Percentiles rank a stretch among this genome's conserved stretches.
Conservation (phyloP, 2,113 vertebrate genomes). For the Eretmochelys imbricata region DNA sequence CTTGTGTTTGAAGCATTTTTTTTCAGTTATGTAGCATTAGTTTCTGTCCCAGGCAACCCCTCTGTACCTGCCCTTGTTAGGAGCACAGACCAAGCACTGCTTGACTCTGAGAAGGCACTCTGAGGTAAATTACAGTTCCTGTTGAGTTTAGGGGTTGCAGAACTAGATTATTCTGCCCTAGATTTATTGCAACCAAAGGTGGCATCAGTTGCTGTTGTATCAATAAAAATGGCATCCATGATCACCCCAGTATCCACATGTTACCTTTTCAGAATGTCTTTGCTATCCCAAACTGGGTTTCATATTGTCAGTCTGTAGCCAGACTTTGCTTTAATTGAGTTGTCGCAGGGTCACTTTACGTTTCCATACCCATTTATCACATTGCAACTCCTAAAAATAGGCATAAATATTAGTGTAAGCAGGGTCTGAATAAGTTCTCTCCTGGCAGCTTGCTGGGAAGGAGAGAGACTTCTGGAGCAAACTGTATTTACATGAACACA, state of each 20-base stretch:
- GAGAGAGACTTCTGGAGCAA: too few relatives aligned
- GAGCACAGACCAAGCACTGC: background rate
- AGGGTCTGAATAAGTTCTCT: too few relatives aligned
- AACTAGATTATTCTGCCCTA: background rate
- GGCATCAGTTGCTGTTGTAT: background rate
- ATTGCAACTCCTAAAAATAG: rapidly evolving
- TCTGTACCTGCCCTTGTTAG: rapidly evolving
- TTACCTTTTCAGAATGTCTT: background rate
- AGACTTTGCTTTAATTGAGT: background rate
- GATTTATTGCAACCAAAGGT: background rate
- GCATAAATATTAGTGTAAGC: background rate
- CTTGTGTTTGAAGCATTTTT: constrained; percentile 15
- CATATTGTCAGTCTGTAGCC: background rate
- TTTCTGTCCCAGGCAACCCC: background rate
- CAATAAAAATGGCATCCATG: background rate
- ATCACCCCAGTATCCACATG: background rate
- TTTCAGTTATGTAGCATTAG: background rate
- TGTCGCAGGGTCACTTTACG: background rate
- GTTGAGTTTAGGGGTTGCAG: background rate
- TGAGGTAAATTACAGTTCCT: background rate
- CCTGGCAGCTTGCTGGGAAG: too few relatives aligned
- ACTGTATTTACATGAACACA: too few relatives aligned
- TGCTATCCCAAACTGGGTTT: background rate
- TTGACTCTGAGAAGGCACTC: background rate
- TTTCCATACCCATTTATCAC: background rate